Conservation (phyloP, 2,888 invertebrate genomes). For the Eupithecia dodoneata region DNA sequence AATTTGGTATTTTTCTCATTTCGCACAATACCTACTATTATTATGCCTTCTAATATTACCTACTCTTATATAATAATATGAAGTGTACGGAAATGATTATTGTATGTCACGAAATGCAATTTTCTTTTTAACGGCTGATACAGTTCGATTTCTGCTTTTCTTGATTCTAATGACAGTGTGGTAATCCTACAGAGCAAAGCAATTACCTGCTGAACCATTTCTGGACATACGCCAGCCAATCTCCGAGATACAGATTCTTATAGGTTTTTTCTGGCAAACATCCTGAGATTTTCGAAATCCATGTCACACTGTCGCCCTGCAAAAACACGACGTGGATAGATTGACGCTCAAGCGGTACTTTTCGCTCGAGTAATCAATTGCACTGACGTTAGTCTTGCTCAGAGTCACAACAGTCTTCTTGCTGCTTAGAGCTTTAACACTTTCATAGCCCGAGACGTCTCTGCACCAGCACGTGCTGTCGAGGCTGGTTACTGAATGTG, state of each 20-base stretch:
- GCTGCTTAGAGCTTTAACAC: constrained; percentile 3
- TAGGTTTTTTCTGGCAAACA: neutral
- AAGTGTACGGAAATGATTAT: no score
- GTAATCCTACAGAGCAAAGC: constrained; percentile 16
- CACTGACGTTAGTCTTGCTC: constrained; percentile 20
- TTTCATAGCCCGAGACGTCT: no score
- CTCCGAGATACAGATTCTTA: constrained; percentile 1
- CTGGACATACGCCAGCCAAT: constrained; percentile 17
- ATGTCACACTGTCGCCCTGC: constrained; percentile 16
- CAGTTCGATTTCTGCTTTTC: neutral
- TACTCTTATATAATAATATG: no score
- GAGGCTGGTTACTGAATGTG: no score
- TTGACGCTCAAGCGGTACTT: constrained; percentile 24
- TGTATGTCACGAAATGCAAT: neutral
- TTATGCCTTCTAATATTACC: no score
- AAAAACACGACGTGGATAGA: constrained; percentile 34
- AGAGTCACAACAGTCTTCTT: neutral
- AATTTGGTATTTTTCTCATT: neutral
- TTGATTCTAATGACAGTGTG: neutral
- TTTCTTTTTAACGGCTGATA: neutral
- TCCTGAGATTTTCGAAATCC: constrained; percentile 16
- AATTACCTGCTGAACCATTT: constrained; percentile 7
- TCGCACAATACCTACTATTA: no score
- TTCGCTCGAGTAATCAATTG: constrained; percentile 24
- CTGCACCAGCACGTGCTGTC: no score